Percentiles rank a stretch among this genome's conserved stretches.
Evolutionary conservation across 2,797 vertebrate species (phyloP).

Genomic region (Chloroceryle inda): DNA sequence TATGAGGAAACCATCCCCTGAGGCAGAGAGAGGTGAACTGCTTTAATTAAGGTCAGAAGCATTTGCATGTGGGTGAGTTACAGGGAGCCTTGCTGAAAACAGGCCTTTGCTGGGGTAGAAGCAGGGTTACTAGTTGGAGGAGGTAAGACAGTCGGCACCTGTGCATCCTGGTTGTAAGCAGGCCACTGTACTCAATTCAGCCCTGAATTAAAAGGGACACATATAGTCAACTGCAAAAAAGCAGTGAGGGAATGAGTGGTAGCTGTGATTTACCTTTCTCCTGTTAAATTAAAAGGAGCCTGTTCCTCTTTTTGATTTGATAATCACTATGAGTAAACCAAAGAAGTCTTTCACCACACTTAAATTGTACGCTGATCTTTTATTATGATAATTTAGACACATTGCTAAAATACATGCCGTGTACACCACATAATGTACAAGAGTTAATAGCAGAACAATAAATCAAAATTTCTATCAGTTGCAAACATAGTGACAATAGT

Average conservation of each 20-base stretch:
- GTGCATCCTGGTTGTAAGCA: background rate
- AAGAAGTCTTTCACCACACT: conserved; percentile 49
- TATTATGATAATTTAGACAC: conserved; percentile 52
- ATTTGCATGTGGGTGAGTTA: conserved; percentile 66
- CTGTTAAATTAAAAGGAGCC: background rate
- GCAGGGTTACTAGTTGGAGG: background rate
- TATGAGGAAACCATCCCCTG: conserved; percentile 69
- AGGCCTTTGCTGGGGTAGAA: background rate
- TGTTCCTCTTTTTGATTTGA: background rate
- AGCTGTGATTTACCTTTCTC: background rate
- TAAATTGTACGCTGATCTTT: conserved; percentile 38
- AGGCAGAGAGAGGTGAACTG: conserved; percentile 71
- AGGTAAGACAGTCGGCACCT: background rate
- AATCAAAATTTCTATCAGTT: conserved; percentile 55
- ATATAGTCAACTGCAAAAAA: background rate
- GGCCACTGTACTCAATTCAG: background rate
- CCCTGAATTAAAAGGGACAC: background rate
- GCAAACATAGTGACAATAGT: conserved; percentile 32
- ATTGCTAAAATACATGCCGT: conserved; percentile 39
- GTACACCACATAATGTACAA: conserved; percentile 30
- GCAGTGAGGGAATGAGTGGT: background rate
- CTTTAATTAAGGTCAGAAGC: conserved; percentile 70
- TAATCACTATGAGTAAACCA: background rate
- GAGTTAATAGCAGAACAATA: conserved; percentile 20
- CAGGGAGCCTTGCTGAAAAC: conserved; percentile 5